Conservation (phyloP, 2,888 invertebrate genomes). For the Phania funesta region DNA sequence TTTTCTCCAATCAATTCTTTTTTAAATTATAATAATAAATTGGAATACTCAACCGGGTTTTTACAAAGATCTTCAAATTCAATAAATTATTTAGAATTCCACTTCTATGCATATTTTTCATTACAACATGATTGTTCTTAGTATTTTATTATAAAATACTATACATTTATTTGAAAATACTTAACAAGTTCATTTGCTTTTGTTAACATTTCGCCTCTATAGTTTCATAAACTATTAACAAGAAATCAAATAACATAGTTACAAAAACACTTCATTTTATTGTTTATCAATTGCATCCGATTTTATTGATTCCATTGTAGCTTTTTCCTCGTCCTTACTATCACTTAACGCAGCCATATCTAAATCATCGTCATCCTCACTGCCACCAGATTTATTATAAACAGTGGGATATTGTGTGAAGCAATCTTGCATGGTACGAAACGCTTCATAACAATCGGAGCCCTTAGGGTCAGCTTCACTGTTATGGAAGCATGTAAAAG, state of each 20-base stretch:
- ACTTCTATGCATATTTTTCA: neutral
- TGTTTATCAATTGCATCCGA: slow-evolving; percentile 5
- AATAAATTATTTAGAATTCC: neutral
- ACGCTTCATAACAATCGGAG: slow-evolving; percentile 94
- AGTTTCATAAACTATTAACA: slow-evolving; percentile 26
- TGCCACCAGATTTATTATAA: slow-evolving; percentile 87
- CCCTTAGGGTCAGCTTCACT: slow-evolving; percentile 94
- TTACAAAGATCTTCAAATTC: too few relatives aligned
- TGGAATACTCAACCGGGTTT: too few relatives aligned
- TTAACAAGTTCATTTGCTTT: neutral
- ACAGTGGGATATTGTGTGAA: slow-evolving; percentile 93
- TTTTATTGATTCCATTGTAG: slow-evolving; percentile 61
- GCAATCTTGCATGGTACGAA: slow-evolving; percentile 94
- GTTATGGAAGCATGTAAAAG: slow-evolving; percentile 97
- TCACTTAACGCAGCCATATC: slow-evolving; percentile 72
- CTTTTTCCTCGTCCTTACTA: slow-evolving; percentile 60
- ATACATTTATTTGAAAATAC: neutral
- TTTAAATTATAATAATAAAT: too few relatives aligned
- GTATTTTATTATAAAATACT: neutral
- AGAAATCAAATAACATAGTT: slow-evolving; percentile 9
- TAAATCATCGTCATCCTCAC: slow-evolving; percentile 81
- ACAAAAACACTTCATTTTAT: neutral
- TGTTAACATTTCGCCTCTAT: neutral
- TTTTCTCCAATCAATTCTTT: too few relatives aligned
- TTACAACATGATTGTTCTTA: neutral